Conservation (phyloP, 2,797 vertebrate genomes). For the Falco cherrug region DNA sequence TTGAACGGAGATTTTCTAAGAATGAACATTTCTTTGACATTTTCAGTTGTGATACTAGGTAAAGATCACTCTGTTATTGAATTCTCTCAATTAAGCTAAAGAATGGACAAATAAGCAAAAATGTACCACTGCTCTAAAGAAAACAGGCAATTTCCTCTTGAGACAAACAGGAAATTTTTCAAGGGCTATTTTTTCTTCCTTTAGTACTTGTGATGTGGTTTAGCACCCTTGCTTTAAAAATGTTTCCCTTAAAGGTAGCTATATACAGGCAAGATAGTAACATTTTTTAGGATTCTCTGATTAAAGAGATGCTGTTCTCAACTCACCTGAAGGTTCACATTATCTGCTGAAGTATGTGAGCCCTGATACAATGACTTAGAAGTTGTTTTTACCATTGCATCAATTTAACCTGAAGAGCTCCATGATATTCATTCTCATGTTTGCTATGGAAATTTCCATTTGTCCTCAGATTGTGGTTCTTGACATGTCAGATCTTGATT, state of each 20-base stretch:
- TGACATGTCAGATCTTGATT: not conserved
- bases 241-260: not conserved
- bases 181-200: slow-evolving; percentile 18
- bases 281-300: not conserved
- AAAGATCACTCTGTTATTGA: not conserved
- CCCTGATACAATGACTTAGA: not conserved
- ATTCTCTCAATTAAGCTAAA: not conserved
- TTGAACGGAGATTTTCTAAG: not conserved
- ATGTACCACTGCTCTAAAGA: not conserved
- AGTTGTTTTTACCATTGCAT: not conserved
- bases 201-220: not conserved
- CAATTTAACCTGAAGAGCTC: not conserved
- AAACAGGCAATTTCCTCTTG: slow-evolving; percentile 36
- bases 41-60: not conserved
- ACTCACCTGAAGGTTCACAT: not conserved
- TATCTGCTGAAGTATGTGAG: not conserved
- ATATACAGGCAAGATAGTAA: not conserved
- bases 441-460: not conserved
- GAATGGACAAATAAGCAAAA: slow-evolving; percentile 18
- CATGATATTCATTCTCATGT: not conserved
- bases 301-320: not conserved
- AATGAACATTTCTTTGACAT: not conserved
- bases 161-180: slow-evolving; percentile 55
- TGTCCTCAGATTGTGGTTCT: not conserved
- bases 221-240: not conserved